Evolutionary conservation across 2,113 vertebrate species (phyloP).

Genomic region (Apaloderma vittatum): DNA sequence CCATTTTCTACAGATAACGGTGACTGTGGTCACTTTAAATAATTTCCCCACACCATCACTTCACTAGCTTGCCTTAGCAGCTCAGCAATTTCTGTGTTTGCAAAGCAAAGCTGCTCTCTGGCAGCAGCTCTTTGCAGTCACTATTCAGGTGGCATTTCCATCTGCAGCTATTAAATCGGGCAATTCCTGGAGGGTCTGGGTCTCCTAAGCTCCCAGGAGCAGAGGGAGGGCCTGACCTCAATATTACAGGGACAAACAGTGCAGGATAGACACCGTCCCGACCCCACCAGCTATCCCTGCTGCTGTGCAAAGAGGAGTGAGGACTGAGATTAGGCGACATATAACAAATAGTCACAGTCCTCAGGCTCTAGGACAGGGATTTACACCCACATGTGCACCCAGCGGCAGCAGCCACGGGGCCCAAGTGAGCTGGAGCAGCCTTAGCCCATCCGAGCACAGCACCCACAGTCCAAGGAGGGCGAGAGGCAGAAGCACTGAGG

Average conservation of each 20-base stretch:
- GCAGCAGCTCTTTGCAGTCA: neutral
- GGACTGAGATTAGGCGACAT: neutral
- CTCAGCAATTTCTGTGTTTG: neutral
- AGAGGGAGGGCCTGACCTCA: neutral
- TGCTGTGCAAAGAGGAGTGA: neutral
- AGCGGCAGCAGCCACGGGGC: neutral
- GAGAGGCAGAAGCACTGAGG: accelerated
- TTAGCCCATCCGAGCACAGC: neutral
- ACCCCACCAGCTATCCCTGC: neutral
- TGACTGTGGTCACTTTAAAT: neutral
- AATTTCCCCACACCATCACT: neutral
- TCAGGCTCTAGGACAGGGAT: neutral
- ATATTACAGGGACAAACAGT: neutral
- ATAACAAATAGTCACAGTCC: neutral
- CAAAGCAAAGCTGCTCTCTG: neutral
- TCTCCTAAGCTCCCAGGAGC: neutral
- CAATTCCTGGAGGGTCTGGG: neutral
- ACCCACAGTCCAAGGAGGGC: accelerated
- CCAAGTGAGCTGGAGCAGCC: neutral
- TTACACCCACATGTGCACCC: neutral
- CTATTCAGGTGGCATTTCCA: neutral
- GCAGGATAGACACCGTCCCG: accelerated
- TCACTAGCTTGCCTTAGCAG: neutral
- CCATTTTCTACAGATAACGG: neutral
- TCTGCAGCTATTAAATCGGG: neutral